Conservation (phyloP, 2,113 vertebrate species). For the Pterocles gutturalis region DNA sequence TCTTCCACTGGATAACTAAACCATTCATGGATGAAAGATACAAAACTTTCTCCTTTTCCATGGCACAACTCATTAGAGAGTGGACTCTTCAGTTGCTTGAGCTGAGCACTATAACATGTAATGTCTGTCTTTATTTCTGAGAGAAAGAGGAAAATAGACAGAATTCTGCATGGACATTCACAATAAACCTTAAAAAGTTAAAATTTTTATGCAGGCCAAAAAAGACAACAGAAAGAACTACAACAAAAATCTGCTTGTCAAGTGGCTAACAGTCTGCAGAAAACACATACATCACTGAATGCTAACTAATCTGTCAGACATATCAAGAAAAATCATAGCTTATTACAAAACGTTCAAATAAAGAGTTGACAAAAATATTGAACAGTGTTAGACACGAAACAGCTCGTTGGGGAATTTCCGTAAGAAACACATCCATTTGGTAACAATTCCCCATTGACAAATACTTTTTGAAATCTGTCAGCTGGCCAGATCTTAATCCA, state of each 20-base stretch:
- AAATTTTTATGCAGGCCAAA: neutral
- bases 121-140: neutral
- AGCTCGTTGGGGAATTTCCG: neutral
- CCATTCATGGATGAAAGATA: neutral
- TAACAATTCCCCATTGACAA: neutral
- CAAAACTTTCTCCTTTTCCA: neutral
- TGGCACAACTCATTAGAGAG: neutral
- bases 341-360: neutral
- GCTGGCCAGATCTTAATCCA: conserved; percentile 7
- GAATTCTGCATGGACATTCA: neutral
- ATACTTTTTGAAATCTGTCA: conserved; percentile 21
- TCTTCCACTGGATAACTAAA: neutral
- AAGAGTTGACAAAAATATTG: neutral
- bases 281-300: neutral
- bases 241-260: neutral
- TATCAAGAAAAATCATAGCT: conserved; percentile 19
- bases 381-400: neutral
- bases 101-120: neutral
- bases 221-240: neutral
- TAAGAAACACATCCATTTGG: conserved; percentile 15
- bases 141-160: neutral
- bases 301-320: neutral
- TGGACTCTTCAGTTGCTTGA: neutral
- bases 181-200: neutral
- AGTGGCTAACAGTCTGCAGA: neutral